Evolutionary conservation across 1,140 invertebrate genomes (phyloP).

Genomic region (Euglossa dilemma): DNA sequence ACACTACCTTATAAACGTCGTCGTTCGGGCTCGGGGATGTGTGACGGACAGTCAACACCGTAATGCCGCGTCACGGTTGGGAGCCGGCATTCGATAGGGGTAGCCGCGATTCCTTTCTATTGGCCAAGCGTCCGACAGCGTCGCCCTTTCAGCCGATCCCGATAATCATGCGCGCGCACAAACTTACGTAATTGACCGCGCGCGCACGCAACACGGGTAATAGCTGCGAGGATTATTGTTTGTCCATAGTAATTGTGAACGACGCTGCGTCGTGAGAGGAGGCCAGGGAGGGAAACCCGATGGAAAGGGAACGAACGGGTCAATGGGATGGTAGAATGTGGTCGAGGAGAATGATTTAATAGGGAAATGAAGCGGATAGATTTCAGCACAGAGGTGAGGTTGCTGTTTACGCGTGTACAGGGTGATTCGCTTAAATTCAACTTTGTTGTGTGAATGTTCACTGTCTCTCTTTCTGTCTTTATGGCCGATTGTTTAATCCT

Average conservation of each 20-base stretch:
- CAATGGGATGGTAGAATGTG: neutral
- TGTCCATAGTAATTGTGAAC: neutral
- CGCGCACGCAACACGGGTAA: neutral
- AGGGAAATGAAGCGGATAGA: neutral
- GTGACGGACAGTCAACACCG: slow-evolving; percentile 74
- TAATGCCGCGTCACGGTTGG: slow-evolving; percentile 72
- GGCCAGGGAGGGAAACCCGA: neutral
- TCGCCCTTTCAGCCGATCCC: slow-evolving; percentile 1
- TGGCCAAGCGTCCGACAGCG: neutral
- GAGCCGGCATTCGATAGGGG: slow-evolving; percentile 59
- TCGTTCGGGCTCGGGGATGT: slow-evolving; percentile 74
- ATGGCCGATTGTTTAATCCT: too few species aligned
- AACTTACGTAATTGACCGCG: neutral
- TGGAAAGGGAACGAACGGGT: neutral
- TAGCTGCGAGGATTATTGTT: neutral
- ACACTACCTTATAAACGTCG: slow-evolving; percentile 79
- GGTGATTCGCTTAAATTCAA: too few species aligned
- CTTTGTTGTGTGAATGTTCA: too few species aligned
- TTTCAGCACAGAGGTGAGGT: neutral
- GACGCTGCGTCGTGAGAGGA: neutral
- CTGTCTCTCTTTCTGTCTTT: too few species aligned
- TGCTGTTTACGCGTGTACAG: neutral
- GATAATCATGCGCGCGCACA: neutral
- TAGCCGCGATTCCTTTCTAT: slow-evolving; percentile 40
- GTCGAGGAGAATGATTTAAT: neutral